Conservation (phyloP, 2,797 vertebrate genomes). For the Alcedo quadribrachys region DNA sequence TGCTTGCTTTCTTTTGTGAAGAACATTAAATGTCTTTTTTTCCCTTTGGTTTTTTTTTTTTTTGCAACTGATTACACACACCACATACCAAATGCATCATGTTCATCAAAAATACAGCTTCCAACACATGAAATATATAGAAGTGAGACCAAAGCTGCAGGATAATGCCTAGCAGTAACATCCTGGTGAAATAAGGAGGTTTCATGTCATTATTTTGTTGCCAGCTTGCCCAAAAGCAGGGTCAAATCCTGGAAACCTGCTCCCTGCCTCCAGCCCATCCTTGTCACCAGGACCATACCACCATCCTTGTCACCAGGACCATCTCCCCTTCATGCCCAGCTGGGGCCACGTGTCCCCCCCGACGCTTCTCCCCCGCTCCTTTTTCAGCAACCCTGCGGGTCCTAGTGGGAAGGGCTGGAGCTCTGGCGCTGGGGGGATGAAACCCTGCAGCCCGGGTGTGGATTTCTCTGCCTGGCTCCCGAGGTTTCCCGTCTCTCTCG, state of each 20-base stretch:
- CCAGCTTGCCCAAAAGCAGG: background rate
- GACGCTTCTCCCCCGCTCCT: background rate
- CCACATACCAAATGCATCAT: fast-evolving
- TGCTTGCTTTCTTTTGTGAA: background rate
- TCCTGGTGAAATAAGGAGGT: fast-evolving
- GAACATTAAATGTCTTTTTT: background rate
- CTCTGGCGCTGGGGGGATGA: background rate
- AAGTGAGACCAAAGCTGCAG: fast-evolving
- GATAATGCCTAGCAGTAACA: background rate
- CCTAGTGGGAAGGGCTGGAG: background rate
- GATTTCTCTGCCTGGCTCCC: background rate
- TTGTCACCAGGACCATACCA: fast-evolving
- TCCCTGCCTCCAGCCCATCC: background rate
- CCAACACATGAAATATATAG: background rate
- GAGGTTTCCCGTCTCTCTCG: background rate
- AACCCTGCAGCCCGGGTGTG: background rate
- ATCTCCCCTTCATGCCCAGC: fast-evolving
- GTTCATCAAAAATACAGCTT: background rate
- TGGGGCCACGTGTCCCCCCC: fast-evolving
- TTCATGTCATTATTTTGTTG: background rate
- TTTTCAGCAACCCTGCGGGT: background rate
- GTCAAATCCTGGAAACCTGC: background rate
- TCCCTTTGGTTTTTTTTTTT: background rate
- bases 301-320: no score
- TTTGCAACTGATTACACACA: fast-evolving